Conservation (phyloP, 2,113 vertebrate species). For the Calyptomena viridis region DNA sequence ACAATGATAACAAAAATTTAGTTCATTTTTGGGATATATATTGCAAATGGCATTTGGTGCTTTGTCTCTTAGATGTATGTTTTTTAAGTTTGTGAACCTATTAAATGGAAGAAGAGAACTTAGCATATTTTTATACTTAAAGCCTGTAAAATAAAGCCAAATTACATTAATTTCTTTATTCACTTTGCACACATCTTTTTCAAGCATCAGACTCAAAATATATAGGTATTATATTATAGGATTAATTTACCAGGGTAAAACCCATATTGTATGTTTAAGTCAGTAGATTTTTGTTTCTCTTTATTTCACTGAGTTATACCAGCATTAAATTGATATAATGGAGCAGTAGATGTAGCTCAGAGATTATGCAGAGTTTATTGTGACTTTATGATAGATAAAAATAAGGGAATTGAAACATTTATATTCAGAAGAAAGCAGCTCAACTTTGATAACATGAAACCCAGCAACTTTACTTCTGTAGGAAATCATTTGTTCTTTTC, state of each 20-base stretch:
- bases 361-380: background rate
- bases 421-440: background rate
- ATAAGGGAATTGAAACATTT: background rate
- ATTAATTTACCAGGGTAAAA: background rate
- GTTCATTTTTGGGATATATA: background rate
- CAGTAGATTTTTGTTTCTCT: background rate
- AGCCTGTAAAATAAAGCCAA: background rate
- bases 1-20: background rate
- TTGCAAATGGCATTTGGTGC: background rate
- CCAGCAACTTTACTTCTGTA: background rate
- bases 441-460: background rate
- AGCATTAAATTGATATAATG: background rate
- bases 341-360: background rate
- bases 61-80: background rate
- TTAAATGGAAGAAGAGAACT: background rate
- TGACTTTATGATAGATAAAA: slow-evolving; percentile 5
- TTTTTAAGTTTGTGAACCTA: background rate
- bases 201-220: background rate
- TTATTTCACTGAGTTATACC: slow-evolving; percentile 5
- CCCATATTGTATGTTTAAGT: background rate
- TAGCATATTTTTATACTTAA: background rate
- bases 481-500: slow-evolving; percentile 25
- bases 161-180: background rate
- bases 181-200: background rate
- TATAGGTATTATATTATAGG: background rate